Percentiles rank a stretch among this genome's conserved stretches.
Conservation (phyloP, 2,888 invertebrate genomes). For the Geophilus truncorum region DNA sequence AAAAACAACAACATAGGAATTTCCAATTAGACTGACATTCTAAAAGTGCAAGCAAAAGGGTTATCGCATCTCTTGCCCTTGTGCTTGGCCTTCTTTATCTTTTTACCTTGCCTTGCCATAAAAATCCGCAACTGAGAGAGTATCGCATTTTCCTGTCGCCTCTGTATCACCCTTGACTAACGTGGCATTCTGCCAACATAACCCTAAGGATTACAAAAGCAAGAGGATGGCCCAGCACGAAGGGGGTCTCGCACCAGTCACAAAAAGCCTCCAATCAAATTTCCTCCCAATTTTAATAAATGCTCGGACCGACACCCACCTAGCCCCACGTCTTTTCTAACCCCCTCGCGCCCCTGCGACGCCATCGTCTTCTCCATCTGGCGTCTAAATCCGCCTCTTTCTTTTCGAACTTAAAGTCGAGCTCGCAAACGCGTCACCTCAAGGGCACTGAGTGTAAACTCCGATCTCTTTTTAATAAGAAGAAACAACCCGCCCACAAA, state of each 20-base stretch:
- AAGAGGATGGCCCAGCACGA: background rate
- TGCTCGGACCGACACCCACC: background rate
- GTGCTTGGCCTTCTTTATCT: slow-evolving; percentile 16
- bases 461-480: slow-evolving; percentile 7
- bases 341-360: background rate
- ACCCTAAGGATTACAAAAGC: background rate
- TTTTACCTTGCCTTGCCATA: slow-evolving; percentile 3
- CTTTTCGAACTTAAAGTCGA: background rate
- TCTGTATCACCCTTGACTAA: slow-evolving; percentile 20
- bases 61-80: slow-evolving; percentile 14
- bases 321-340: background rate
- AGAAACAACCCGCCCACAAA: background rate
- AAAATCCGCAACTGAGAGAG: slow-evolving; percentile 16
- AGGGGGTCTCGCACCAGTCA: background rate
- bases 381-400: background rate
- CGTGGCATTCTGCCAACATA: slow-evolving; percentile 10
- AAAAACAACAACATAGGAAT: slow-evolving; percentile 4
- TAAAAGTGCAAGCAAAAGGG: slow-evolving; percentile 10
- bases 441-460: background rate
- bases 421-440: background rate
- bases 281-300: slow-evolving; percentile 6
- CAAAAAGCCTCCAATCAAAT: background rate
- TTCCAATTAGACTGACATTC: slow-evolving; percentile 11
- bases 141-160: slow-evolving; percentile 20
- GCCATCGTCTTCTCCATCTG: background rate